phyloP scores from a whole-genome alignment of 1,140 invertebrate species.

The Goniozus legneri region DNA sequence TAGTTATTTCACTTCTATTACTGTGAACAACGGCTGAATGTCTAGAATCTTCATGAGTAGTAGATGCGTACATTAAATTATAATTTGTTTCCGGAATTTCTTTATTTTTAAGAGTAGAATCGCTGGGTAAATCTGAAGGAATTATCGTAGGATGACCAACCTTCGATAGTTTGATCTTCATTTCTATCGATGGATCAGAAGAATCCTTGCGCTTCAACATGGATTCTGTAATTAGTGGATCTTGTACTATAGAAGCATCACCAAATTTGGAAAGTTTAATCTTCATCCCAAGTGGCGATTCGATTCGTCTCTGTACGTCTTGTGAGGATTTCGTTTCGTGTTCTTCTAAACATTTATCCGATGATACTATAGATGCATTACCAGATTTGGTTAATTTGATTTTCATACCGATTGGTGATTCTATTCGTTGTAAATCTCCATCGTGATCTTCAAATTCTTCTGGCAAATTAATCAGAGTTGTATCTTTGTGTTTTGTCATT shows the following conservation, averaged over 20 bases:
- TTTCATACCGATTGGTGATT: slow-evolving; percentile 17
- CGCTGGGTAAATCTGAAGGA: slow-evolving; percentile 11
- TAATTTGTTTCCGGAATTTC: slow-evolving; percentile 16
- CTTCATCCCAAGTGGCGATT: slow-evolving; percentile 36
- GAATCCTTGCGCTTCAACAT: slow-evolving; percentile 28
- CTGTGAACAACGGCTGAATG: slow-evolving; percentile 21
- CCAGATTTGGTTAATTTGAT: slow-evolving; percentile 25
- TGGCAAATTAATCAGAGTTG: neutral
- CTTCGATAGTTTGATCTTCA: slow-evolving; percentile 49
- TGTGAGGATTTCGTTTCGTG: slow-evolving; percentile 12
- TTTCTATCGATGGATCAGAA: slow-evolving; percentile 37
- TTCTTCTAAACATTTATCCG: slow-evolving; percentile 15
- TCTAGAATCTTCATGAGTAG: slow-evolving; percentile 27
- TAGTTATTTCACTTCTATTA: slow-evolving; percentile 35
- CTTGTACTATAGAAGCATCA: slow-evolving; percentile 36
- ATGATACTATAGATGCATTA: slow-evolving; percentile 15
- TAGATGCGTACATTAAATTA: slow-evolving; percentile 4
- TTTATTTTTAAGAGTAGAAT: slow-evolving; percentile 22
- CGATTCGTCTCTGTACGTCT: slow-evolving; percentile 18
- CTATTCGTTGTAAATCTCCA: slow-evolving; percentile 1
- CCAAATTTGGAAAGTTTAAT: slow-evolving; percentile 42
- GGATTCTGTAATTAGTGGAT: slow-evolving; percentile 7
- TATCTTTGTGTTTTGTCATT: slow-evolving; percentile 8
- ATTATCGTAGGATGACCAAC: slow-evolving; percentile 45
- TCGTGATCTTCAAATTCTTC: slow-evolving; percentile 9